Evolutionary conservation across 1,140 invertebrate species (phyloP).

Genomic region (Lepidurus arcticus): DNA sequence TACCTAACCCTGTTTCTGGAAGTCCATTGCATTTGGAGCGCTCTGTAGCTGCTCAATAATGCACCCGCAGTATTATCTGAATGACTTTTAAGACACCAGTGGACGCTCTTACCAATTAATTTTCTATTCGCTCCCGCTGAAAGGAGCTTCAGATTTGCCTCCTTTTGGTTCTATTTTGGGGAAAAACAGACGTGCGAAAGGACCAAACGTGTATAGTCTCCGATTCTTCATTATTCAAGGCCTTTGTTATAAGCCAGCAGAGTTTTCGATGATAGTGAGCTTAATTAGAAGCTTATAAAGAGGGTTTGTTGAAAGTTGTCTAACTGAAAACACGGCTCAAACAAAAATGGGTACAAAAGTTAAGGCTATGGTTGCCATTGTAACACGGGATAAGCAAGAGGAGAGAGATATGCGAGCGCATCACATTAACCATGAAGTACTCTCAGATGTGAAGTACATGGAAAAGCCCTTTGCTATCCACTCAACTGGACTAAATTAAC

Average conservation of each 20-base stretch:
- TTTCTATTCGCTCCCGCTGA: neutral
- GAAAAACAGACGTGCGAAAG: too few species aligned
- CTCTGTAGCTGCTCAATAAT: conserved; percentile 1
- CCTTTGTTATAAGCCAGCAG: neutral
- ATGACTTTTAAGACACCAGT: neutral
- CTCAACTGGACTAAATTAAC: conserved; percentile 22
- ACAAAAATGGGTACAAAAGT: too few species aligned
- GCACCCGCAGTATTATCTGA: neutral
- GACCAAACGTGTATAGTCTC: neutral
- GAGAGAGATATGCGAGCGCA: conserved; percentile 1
- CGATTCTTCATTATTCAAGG: neutral
- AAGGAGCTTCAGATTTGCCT: too few species aligned
- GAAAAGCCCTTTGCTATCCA: conserved; percentile 21
- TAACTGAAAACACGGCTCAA: neutral
- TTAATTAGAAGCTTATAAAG: neutral
- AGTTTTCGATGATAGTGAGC: neutral
- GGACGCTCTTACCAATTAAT: neutral
- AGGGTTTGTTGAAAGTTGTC: neutral
- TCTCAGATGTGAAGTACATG: conserved; percentile 19
- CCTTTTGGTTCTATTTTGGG: too few species aligned
- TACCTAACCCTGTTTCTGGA: neutral
- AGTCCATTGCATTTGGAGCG: neutral
- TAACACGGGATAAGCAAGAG: neutral
- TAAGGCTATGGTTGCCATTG: neutral
- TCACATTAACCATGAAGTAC: conserved; percentile 19